These are phyloP conservation scores for Coptodon bakossiorum DNA, from an alignment of 2,113 vertebrate genomes.

Conservation along the genomic window DNA sequence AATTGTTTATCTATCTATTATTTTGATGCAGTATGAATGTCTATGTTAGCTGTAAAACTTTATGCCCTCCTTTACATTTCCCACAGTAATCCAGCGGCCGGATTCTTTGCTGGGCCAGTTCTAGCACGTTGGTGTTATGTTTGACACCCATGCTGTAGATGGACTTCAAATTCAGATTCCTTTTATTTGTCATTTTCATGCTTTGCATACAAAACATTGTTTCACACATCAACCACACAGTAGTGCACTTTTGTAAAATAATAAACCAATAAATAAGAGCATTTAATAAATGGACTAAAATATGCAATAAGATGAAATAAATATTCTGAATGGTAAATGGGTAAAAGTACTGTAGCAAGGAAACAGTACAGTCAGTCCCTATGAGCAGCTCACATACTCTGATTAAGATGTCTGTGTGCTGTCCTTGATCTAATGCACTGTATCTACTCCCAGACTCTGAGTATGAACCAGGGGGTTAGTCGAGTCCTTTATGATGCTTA, in stretches of 20 bases:
- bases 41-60: neutral
- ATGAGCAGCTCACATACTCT: neutral
- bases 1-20: neutral
- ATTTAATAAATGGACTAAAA: neutral
- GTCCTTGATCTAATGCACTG: neutral
- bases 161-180: neutral
- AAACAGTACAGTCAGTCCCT: neutral
- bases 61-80: neutral
- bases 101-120: neutral
- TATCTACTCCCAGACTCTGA: neutral
- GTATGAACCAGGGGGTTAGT: neutral
- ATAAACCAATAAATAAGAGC: neutral
- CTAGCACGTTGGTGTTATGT: neutral
- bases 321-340: neutral
- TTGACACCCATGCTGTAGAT: neutral
- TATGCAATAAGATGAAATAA: neutral
- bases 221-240: neutral
- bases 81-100: neutral
- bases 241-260: neutral
- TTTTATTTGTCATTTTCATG: neutral
- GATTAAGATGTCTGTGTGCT: neutral
- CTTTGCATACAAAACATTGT: neutral
- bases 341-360: accelerated
- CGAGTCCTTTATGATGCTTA: neutral
- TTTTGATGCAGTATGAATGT: neutral